Conservation (phyloP, 2,888 invertebrate species). For the Rhingia rostrata region DNA sequence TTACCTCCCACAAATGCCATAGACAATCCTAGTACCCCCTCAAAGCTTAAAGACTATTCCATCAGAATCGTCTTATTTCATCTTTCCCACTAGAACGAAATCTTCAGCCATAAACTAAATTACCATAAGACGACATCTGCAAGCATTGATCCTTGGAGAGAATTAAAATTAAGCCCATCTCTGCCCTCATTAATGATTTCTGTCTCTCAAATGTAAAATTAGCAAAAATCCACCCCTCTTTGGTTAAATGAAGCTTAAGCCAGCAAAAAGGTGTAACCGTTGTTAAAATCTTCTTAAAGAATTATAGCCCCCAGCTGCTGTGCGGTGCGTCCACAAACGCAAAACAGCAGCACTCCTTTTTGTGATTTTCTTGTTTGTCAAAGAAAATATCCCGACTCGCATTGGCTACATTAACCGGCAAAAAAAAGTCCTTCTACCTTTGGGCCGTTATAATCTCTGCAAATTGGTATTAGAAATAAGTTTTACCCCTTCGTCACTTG, state of each 20-base stretch:
- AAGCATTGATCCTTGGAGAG: conserved; percentile 9
- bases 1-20: too few relatives aligned
- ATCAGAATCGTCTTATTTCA: conserved; percentile 36
- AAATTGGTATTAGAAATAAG: conserved; percentile 45
- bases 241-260: conserved; percentile 40
- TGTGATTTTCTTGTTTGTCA: neutral
- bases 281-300: conserved; percentile 47
- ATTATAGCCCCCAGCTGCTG: conserved; percentile 29
- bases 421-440: conserved; percentile 18
- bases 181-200: conserved; percentile 4
- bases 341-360: conserved; percentile 14
- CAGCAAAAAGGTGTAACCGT: conserved; percentile 49
- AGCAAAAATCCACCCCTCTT: conserved; percentile 11
- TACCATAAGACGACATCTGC: conserved; percentile 2
- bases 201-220: conserved; percentile 10
- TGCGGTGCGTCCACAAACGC: neutral
- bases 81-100: neutral
- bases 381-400: conserved; percentile 23
- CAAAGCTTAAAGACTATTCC: neutral
- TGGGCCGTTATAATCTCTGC: conserved; percentile 45
- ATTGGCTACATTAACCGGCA: conserved; percentile 4
- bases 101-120: neutral
- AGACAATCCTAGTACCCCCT: neutral
- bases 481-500: neutral
- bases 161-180: conserved; percentile 15